Base-by-base conservation (phyloP, 2,797 vertebrate species). In the Eospalax fontanierii region DNA sequence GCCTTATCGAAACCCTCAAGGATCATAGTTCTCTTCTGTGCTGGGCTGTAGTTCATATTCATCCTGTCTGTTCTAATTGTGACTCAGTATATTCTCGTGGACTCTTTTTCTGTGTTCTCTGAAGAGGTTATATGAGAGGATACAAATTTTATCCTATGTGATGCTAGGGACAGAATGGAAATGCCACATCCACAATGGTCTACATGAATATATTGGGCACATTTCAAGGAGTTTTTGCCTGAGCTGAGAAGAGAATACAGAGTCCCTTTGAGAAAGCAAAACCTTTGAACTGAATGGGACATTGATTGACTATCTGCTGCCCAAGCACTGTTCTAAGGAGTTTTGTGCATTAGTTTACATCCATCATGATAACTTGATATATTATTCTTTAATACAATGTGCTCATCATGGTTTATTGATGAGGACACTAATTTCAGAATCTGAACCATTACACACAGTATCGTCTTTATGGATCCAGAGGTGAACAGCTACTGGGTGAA, bases 1-100 rank as follows among this genome's bases (percentile, higher is more conserved):
- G 81, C 38, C 30, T 10, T 0, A 6, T n/a, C 1, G 21, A 22
- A 4, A 3, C 50, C 1, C 30, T 5, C 28, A 14, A 21, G 35
- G 6, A 66, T 38, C 0, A 6, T 8, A 14, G 18, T 70, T 74
- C 38, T 30, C 54, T 46, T 33, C 33, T 46, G 40, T 66, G 16
- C 43, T 54, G 70, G 75, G 19, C 19, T 33, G 38, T 33, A 46
- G 59, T 46, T 75, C 68, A n/a, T 28, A 70, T 50, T 46, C 46
- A 40, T 66, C 6, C 26, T 73, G 26, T 19, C 71, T 59, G 33
- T 74, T 61, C 21, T 50, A 40, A 63, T 28, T 59, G 19, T 40
- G 61, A 43, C 38, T n/a, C 24, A 63, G 46, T 79, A 33, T 12
- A 26, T 68, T 84, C 59, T 84, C 61, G 82, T 71, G 19, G 71